Percentiles rank a stretch among this genome's conserved stretches.
Conservation (phyloP, 1,140 invertebrate genomes). For the Frieseomelitta varia region DNA sequence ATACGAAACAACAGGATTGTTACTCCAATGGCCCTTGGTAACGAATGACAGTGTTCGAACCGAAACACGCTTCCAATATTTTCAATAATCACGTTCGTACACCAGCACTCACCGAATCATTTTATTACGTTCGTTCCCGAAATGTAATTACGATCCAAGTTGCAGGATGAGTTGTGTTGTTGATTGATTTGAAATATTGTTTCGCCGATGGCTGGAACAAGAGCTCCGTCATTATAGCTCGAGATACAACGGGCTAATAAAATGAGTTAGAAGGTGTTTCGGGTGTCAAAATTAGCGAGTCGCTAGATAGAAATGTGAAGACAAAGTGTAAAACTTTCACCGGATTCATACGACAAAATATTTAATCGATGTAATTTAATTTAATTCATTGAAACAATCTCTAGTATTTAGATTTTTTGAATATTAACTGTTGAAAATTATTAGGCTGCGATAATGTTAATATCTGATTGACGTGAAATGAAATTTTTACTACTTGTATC, state of each 20-base stretch:
- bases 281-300: neutral
- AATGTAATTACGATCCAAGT: conserved; percentile 6
- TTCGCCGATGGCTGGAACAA: neutral
- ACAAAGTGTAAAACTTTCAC: neutral
- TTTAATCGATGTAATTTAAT: neutral
- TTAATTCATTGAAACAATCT: neutral
- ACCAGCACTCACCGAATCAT: neutral
- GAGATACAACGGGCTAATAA: neutral
- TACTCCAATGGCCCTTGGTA: neutral
- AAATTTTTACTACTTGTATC: too few species aligned
- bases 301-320: neutral
- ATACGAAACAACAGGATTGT: neutral
- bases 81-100: conserved; percentile 16
- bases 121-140: neutral
- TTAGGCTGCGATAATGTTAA: too few species aligned
- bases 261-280: neutral
- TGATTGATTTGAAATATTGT: neutral
- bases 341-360: neutral
- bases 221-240: neutral
- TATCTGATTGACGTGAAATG: too few species aligned
- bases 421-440: neutral
- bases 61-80: conserved; percentile 1
- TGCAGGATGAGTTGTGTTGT: neutral
- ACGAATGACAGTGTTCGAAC: neutral
- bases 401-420: neutral